Evolutionary conservation across 37 sponge, comb jelly and placozoan species (phyloP).

Genomic region (Diacarnus erythraeanus): DNA sequence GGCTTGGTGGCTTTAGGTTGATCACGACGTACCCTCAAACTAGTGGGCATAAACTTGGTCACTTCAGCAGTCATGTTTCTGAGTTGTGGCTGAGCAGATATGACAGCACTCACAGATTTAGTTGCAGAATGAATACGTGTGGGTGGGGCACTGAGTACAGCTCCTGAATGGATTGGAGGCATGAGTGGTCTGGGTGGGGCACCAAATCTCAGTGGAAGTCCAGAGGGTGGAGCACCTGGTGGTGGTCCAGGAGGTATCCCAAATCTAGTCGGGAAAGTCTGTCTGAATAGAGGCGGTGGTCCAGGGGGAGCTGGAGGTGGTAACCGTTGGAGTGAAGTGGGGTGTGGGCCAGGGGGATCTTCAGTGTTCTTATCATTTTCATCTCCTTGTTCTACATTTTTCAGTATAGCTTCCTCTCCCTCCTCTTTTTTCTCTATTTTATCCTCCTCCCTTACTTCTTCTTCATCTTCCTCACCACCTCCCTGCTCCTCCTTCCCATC

Average conservation of each 20-base stretch:
- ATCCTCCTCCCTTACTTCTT: neutral
- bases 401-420: constrained; percentile 9
- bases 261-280: constrained; percentile 7
- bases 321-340: constrained; percentile 36
- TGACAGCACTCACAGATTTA: constrained; percentile 35
- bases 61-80: constrained; percentile 90
- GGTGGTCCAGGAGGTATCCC: constrained; percentile 53
- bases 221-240: constrained; percentile 66
- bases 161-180: constrained; percentile 66
- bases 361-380: neutral
- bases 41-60: constrained; percentile 92
- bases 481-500: constrained; percentile 29
- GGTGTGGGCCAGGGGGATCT: constrained; percentile 71
- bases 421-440: constrained; percentile 3
- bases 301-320: constrained; percentile 42
- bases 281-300: constrained; percentile 33
- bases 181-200: constrained; percentile 59
- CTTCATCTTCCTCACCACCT: neutral
- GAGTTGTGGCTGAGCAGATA: constrained; percentile 90
- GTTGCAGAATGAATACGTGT: constrained; percentile 3
- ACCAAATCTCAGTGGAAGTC: constrained; percentile 10
- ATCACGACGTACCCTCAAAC: constrained; percentile 83
- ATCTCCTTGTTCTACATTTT: too few relatives aligned
- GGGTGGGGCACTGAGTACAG: constrained; percentile 46
- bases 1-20: constrained; percentile 57